Evolutionary conservation across 2,113 vertebrate genomes (phyloP).

Genomic region (Protobothrops mucrosquamatus): DNA sequence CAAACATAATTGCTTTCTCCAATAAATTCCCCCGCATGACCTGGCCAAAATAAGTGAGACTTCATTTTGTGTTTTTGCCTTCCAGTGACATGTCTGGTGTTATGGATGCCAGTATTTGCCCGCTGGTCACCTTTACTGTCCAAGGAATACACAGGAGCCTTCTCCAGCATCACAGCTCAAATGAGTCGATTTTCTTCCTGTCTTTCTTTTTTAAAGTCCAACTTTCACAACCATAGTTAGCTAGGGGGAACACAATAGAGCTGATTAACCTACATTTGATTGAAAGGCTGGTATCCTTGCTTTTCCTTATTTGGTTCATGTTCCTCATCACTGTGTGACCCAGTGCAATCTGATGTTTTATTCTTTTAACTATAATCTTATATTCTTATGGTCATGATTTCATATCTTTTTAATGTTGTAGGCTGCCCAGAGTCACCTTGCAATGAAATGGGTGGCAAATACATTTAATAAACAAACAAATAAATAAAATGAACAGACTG

Average conservation of each 20-base stretch:
- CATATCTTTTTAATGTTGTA: neutral
- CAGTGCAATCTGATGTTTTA: neutral
- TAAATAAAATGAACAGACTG: neutral
- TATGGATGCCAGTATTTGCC: neutral
- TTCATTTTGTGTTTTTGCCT: too few species aligned
- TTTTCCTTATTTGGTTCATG: neutral
- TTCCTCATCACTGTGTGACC: neutral
- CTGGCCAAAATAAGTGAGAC: too few species aligned
- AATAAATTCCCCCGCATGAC: neutral
- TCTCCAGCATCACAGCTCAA: neutral
- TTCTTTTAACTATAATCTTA: neutral
- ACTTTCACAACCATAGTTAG: neutral
- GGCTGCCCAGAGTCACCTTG: neutral
- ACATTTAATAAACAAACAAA: neutral
- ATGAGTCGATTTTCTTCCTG: neutral
- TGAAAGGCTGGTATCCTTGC: neutral
- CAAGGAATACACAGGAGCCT: neutral
- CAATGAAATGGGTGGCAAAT: neutral
- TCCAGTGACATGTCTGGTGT: neutral
- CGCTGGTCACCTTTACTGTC: neutral
- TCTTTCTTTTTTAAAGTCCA: neutral
- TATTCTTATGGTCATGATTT: neutral
- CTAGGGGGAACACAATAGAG: neutral
- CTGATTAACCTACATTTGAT: neutral
- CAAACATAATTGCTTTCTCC: neutral